Conservation (phyloP, 2,113 vertebrate genomes). For the Corydoras sp. region DNA sequence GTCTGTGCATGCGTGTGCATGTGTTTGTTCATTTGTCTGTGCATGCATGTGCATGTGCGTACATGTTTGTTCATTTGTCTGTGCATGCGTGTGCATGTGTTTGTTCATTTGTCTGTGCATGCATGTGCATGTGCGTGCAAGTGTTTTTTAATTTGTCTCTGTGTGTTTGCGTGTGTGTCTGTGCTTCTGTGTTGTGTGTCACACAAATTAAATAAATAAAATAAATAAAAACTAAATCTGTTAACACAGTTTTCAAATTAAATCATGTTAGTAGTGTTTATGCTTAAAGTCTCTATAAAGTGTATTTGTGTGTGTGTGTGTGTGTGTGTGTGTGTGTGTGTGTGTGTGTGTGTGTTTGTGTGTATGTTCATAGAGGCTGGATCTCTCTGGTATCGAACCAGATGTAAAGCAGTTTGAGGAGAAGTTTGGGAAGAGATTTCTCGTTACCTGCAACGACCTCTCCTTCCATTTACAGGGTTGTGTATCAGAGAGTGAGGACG, state of each 20-base stretch:
- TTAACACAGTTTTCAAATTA: no score
- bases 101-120: background rate
- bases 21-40: no score
- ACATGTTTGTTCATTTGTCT: background rate
- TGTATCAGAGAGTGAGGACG: conserved; percentile 85
- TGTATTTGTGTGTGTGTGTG: background rate
- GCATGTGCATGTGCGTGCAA: conserved; percentile 7
- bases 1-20: no score
- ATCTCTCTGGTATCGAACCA: conserved; percentile 85
- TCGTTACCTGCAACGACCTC: conserved; percentile 88
- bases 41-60: no score
- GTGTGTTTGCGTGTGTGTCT: no score
- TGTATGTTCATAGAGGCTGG: conserved; percentile 78
- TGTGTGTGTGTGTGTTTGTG: conserved; percentile 24
- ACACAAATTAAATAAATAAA: no score
- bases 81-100: background rate
- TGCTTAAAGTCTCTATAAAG: no score
- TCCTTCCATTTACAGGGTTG: conserved; percentile 94
- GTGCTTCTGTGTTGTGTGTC: no score
- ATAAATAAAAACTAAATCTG: no score
- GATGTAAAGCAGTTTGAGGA: conserved; percentile 93
- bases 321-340: conserved; percentile 38
- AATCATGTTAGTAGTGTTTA: no score
- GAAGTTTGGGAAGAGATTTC: conserved; percentile 87
- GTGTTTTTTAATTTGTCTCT: no score